phyloP scores from a whole-genome alignment of 2,113 vertebrate species.

The Ovibos moschatus region DNA sequence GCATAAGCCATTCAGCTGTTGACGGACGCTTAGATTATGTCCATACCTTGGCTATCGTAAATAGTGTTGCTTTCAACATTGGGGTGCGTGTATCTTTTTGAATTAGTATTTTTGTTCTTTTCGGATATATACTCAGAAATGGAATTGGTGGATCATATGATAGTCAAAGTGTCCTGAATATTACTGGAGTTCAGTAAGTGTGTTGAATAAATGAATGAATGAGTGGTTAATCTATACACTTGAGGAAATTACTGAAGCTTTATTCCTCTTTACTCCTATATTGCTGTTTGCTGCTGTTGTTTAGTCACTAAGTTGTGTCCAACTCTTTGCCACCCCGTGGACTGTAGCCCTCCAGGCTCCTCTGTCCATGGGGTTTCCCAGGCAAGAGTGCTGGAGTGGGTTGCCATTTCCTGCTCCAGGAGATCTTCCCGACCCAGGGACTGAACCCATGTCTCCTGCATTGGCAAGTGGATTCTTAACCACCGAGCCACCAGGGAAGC shows the following conservation, averaged over 20 bases:
- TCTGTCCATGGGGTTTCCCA: neutral
- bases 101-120: neutral
- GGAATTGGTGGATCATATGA: neutral
- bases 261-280: neutral
- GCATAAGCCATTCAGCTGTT: neutral
- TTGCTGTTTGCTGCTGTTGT: neutral
- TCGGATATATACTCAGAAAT: neutral
- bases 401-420: neutral
- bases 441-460: neutral
- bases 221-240: neutral
- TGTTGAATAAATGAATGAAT: neutral
- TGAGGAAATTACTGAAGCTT: neutral
- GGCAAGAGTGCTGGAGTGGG: neutral
- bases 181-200: neutral
- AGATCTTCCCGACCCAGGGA: neutral
- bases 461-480: neutral
- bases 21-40: neutral
- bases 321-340: neutral
- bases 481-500: neutral
- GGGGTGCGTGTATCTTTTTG: neutral
- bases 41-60: neutral
- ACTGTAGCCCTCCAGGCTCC: neutral
- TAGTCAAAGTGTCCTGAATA: neutral
- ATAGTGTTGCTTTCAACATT: neutral
- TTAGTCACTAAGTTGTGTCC: neutral